Conservation (phyloP, 2,888 invertebrate species). For the Cantharis nigra region DNA sequence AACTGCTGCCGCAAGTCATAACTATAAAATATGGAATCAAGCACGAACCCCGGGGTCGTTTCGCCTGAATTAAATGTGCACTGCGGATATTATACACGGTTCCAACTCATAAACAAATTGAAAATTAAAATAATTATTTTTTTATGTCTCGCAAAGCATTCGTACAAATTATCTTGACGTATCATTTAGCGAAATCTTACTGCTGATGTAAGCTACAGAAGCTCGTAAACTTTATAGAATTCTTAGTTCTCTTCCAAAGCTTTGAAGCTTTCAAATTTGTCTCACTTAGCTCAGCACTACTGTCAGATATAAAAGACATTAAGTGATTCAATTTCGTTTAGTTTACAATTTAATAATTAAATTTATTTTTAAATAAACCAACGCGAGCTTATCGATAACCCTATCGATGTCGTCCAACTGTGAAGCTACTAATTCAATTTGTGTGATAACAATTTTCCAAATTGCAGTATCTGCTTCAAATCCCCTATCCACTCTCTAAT, state of each 20-base stretch:
- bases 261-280: slow-evolving; percentile 12
- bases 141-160: neutral
- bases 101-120: neutral
- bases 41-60: slow-evolving; percentile 13
- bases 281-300: slow-evolving; percentile 16
- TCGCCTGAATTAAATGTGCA: slow-evolving; percentile 9
- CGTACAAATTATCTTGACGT: neutral
- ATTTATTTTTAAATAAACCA: slow-evolving; percentile 2
- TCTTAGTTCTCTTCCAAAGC: neutral
- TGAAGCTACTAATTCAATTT: slow-evolving; percentile 14
- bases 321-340: slow-evolving; percentile 1
- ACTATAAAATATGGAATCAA: slow-evolving; percentile 30
- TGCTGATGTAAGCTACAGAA: slow-evolving; percentile 5
- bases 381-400: neutral
- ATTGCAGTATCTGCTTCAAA: slow-evolving; percentile 10
- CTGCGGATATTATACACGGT: slow-evolving; percentile 6
- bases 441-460: slow-evolving; percentile 15
- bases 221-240: slow-evolving; percentile 7
- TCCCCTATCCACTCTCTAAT: slow-evolving; percentile 13
- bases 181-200: neutral
- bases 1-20: slow-evolving; percentile 33
- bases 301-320: slow-evolving; percentile 17
- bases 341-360: neutral
- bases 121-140: neutral
- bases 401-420: neutral